Evolutionary conservation across 2,113 vertebrate genomes (phyloP).

Genomic region (Anseranas semipalmata): DNA sequence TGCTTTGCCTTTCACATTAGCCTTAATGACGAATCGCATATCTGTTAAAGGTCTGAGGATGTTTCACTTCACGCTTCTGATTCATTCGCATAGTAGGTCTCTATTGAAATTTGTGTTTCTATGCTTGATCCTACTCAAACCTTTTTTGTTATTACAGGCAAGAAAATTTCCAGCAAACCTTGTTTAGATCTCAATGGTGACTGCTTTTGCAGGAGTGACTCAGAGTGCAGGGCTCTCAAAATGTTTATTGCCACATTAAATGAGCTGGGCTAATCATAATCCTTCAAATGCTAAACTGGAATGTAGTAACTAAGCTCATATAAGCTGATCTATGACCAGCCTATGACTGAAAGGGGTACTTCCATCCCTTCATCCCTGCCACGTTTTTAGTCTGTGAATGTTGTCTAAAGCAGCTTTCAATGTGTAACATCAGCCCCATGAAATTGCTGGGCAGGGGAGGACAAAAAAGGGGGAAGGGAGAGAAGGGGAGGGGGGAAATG

Average conservation of each 20-base stretch:
- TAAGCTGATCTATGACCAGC: neutral
- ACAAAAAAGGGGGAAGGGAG: too few relatives aligned
- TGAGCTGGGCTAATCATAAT: neutral
- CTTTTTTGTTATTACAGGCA: neutral
- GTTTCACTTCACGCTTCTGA: slow-evolving; percentile 17
- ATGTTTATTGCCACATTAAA: neutral
- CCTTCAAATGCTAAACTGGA: neutral
- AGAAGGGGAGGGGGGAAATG: neutral
- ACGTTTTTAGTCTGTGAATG: neutral
- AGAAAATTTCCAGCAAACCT: neutral
- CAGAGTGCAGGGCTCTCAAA: neutral
- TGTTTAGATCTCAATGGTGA: neutral
- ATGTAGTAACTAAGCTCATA: neutral
- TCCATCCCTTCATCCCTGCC: neutral
- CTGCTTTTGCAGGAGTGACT: neutral
- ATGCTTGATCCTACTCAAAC: neutral
- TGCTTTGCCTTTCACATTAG: neutral
- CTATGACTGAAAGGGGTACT: neutral
- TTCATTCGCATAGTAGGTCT: neutral
- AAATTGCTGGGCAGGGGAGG: neutral
- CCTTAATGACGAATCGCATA: neutral
- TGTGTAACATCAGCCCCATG: neutral
- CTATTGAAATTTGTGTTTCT: neutral
- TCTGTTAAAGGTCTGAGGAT: slow-evolving; percentile 1
- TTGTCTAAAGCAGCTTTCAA: neutral